Evolutionary conservation across 2,797 vertebrate species (phyloP).

Genomic region (Myotis pilosus): DNA sequence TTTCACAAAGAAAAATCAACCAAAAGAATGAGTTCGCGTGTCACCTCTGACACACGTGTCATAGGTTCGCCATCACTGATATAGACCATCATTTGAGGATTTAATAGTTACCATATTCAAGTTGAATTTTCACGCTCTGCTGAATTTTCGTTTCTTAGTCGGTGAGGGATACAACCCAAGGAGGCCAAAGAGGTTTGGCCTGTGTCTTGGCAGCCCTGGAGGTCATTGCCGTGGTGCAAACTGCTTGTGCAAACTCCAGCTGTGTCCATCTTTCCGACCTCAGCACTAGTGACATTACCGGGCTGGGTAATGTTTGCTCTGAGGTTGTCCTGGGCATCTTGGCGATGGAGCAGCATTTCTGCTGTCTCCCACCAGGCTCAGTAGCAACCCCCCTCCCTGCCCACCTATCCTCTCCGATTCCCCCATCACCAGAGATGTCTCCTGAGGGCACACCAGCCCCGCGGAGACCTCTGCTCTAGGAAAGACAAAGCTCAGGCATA

Average conservation of each 20-base stretch:
- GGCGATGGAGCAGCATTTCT: background rate
- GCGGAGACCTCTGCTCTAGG: background rate
- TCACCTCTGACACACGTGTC: too few relatives aligned
- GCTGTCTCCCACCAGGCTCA: background rate
- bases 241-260: background rate
- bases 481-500: background rate
- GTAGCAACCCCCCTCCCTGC: background rate
- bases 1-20: too few relatives aligned
- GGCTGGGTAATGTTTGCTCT: background rate
- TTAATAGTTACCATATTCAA: background rate
- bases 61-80: too few relatives aligned
- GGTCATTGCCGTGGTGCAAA: background rate
- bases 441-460: fast-evolving
- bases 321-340: background rate
- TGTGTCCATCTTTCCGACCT: background rate
- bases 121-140: background rate
- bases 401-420: background rate
- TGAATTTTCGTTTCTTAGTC: background rate
- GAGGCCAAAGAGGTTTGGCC: background rate
- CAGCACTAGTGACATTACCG: background rate
- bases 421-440: fast-evolving
- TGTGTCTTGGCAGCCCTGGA: too few relatives aligned
- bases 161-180: background rate
- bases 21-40: too few relatives aligned
- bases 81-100: background rate